A percentile compares a stretch with the other conserved stretches of the same genome.
Conservation (phyloP, 2,113 vertebrate species). For the Bubalus kerabau region DNA sequence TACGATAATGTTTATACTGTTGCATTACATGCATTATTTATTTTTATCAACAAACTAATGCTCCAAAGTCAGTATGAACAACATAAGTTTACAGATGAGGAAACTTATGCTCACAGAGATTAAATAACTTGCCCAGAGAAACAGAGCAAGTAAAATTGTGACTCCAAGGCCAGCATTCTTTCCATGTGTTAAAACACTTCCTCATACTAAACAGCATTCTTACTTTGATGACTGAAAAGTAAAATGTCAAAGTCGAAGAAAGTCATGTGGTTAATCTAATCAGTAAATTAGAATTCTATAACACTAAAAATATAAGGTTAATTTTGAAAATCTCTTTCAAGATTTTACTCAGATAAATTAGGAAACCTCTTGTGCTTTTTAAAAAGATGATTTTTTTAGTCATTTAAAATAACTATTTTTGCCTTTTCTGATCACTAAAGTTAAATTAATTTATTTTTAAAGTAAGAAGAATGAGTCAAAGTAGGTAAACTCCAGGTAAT, state of each 20-base stretch:
- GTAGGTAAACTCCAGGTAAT: neutral
- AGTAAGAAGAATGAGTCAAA: neutral
- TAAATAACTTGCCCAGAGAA: neutral
- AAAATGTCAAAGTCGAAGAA: neutral
- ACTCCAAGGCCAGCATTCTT: neutral
- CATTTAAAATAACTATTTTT: neutral
- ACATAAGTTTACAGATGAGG: neutral
- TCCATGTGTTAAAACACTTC: neutral
- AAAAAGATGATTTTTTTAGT: neutral
- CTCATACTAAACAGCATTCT: neutral
- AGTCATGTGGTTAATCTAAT: neutral
- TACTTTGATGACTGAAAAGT: neutral
- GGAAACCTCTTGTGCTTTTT: neutral
- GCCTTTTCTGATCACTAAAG: neutral
- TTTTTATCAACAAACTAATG: constrained; percentile 2
- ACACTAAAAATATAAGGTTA: neutral
- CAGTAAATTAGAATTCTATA: neutral
- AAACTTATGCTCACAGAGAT: neutral
- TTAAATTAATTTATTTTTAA: constrained; percentile 6
- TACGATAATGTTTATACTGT: neutral
- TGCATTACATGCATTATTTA: neutral
- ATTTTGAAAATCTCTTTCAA: constrained; percentile 1
- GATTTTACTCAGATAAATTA: neutral
- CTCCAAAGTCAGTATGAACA: neutral
- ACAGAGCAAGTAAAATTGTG: neutral